Evolutionary conservation across 2,888 invertebrate genomes (phyloP).

Genomic region (Frankliniella fusca): DNA sequence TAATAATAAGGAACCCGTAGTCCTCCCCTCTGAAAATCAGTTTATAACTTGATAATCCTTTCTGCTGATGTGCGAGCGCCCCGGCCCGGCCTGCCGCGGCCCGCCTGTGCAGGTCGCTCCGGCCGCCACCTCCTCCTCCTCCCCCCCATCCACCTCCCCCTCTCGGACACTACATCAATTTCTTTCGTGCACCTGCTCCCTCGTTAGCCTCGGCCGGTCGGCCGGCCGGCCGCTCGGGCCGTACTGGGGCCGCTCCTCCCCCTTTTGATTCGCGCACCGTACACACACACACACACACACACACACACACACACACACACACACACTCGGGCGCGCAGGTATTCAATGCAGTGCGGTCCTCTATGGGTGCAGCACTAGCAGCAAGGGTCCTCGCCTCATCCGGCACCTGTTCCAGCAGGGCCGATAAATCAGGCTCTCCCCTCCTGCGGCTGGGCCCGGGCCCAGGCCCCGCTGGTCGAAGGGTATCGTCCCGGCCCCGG

Average conservation of each 20-base stretch:
- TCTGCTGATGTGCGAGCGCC: background rate
- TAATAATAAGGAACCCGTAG: background rate
- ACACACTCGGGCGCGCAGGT: background rate
- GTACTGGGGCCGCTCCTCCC: slow-evolving; percentile 31
- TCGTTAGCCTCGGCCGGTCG: background rate
- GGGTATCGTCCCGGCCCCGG: background rate
- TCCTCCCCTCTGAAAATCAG: background rate
- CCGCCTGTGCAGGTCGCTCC: background rate
- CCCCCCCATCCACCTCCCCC: too few relatives aligned
- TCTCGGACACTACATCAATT: slow-evolving; percentile 15
- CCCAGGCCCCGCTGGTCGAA: background rate
- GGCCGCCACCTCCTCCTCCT: too few relatives aligned
- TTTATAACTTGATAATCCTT: slow-evolving; percentile 13
- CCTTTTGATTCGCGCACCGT: slow-evolving; percentile 31
- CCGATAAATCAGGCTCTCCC: slow-evolving; percentile 20
- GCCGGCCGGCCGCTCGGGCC: slow-evolving; percentile 14
- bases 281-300: slow-evolving; percentile 27
- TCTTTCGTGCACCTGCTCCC: slow-evolving; percentile 27
- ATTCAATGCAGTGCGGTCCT: background rate
- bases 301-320: background rate
- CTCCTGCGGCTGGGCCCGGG: background rate
- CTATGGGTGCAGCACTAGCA: slow-evolving; percentile 1
- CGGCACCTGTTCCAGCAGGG: slow-evolving; percentile 2
- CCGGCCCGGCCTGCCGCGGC: background rate
- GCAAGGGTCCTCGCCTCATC: slow-evolving; percentile 7